Base-by-base conservation (phyloP, 2,888 invertebrate genomes). In the Erpobdella octoculata region DNA sequence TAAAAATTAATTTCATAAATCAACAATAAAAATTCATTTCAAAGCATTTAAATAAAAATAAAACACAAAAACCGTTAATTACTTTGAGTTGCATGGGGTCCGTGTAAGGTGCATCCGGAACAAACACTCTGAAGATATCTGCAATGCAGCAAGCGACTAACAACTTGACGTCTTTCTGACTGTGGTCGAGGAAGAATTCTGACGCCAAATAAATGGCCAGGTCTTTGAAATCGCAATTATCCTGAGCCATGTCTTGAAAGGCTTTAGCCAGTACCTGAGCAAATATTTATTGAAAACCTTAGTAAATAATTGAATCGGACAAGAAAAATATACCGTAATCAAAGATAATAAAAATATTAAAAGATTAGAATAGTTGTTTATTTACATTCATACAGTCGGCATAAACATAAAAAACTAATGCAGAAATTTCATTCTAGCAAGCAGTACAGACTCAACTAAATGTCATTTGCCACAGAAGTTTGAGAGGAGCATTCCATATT, bases 141-240 rank as follows among this genome's bases (percentile, higher is more conserved):
- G 96, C 96, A 80, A 97, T 92, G 82, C 96, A 96, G 84, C 96
- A 97, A 0, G 96, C 96, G 73, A 95, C 92, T 41, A 96, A 86
- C 68, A 97, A 86, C 81, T 95, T 91, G 0, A 97, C 95, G 84
- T 97, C 96, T 31, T 91, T 88, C 73, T 92, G 93, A 61, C 88
- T 86, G 84, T 97, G 93, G 75, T 90, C 88, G 76, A 96, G 86
- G 83, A 94, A 96, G 82, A 90, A 90, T 78, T 96, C 95, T 78
- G 94, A 91, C 0, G 93, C 93, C 77, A 96, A 85, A 84, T 94
- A 93, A 70, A 96, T 83, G 5, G 96, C 93, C 78, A 97, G 85
- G 0, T 93, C 72, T 21, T 74, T 74, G 74, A 72, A 77, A 28
- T 91, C 90, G 78, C 93, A 92, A 83, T 94, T 93, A 86, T 95